Evolutionary conservation across 2,113 vertebrate species (phyloP).

Genomic region (Chaetodon trifascialis): DNA sequence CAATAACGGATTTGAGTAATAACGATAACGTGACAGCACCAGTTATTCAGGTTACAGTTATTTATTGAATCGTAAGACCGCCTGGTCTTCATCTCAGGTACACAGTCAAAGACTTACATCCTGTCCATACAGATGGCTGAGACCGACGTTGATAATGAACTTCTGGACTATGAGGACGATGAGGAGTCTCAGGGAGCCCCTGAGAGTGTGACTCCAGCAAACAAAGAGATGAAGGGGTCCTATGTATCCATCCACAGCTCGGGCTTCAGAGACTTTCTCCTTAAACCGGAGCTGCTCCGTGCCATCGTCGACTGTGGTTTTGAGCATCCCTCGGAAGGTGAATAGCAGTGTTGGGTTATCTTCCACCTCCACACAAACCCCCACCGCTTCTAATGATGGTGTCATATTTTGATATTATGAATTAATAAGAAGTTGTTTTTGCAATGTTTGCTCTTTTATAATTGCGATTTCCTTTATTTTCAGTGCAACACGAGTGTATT

Average conservation of each 20-base stretch:
- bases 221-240: constrained; percentile 90
- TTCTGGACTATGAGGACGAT: constrained; percentile 91
- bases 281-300: constrained; percentile 90
- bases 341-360: not conserved
- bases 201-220: constrained; percentile 79
- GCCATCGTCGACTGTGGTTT: constrained; percentile 93
- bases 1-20: no score
- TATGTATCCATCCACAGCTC: constrained; percentile 94
- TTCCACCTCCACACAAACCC: not conserved
- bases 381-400: fast-evolving
- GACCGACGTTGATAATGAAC: constrained; percentile 89
- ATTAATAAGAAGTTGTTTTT: not conserved
- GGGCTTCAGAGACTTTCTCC: constrained; percentile 91
- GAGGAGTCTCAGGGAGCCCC: constrained; percentile 87
- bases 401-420: not conserved
- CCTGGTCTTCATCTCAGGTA: not conserved
- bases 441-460: not conserved
- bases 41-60: no score
- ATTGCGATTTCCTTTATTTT: not conserved
- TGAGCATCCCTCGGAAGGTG: constrained; percentile 92
- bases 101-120: not conserved
- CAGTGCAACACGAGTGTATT: constrained; percentile 93
- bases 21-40: not conserved
- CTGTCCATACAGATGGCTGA: constrained; percentile 84
- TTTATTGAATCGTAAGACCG: not conserved